These are phyloP conservation scores for Fratercula arctica DNA, from an alignment of 2,797 vertebrate genomes.

Conservation along the genomic window DNA sequence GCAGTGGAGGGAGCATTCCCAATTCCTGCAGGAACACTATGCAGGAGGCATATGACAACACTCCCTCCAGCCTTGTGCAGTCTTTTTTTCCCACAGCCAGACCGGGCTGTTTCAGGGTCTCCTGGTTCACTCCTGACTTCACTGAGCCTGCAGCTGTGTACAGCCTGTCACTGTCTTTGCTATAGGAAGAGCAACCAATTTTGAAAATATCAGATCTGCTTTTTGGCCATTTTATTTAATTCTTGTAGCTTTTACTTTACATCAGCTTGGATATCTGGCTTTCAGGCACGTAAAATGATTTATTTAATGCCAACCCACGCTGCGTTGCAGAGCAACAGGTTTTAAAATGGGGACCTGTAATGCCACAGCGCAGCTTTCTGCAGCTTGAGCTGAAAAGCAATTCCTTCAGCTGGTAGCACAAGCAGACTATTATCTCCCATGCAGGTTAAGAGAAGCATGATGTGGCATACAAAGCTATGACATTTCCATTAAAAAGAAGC, in stretches of 20 bases:
- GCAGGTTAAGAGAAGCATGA: background rate
- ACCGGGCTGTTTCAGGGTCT: background rate
- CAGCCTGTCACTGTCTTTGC: background rate
- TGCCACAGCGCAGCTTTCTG: background rate
- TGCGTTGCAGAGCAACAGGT: background rate
- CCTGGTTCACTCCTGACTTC: background rate
- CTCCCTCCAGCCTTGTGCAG: background rate
- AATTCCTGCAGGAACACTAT: accelerated
- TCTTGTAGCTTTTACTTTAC: background rate
- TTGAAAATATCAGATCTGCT: background rate
- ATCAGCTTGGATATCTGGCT: background rate
- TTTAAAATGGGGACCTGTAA: background rate
- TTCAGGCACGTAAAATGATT: background rate
- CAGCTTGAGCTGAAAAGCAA: background rate
- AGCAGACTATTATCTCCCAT: background rate
- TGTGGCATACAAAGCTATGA: background rate
- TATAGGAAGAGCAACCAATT: background rate
- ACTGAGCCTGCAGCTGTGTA: background rate
- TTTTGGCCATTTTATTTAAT: background rate
- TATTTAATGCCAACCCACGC: background rate
- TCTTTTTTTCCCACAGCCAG: background rate
- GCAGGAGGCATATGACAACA: background rate
- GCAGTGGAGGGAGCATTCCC: background rate
- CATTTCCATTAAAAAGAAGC: background rate
- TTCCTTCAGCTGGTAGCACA: background rate